These are phyloP conservation scores for Bombus sibiricus DNA, from an alignment of 1,140 invertebrate species.

Conservation along the genomic window DNA sequence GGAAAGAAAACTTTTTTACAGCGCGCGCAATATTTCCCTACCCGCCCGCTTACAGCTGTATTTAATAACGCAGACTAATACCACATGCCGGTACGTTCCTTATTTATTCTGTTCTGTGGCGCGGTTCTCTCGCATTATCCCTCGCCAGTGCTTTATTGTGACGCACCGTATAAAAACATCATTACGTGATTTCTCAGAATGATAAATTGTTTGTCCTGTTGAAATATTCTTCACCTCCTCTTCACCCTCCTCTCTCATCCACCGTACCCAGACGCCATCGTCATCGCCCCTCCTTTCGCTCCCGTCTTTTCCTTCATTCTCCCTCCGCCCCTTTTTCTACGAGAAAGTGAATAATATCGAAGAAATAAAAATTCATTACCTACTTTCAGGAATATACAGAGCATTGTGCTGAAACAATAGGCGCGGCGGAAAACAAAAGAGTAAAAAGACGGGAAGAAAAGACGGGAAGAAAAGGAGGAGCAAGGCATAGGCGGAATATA, in stretches of 20 bases:
- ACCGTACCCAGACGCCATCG: background rate
- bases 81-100: background rate
- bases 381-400: slow-evolving; percentile 24
- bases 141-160: slow-evolving; percentile 18
- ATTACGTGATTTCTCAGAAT: slow-evolving; percentile 51
- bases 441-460: background rate
- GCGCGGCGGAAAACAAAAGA: slow-evolving; percentile 8
- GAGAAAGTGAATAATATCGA: slow-evolving; percentile 30
- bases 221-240: background rate
- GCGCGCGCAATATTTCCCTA: background rate
- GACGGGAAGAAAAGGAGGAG: too few relatives aligned
- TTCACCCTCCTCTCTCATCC: background rate
- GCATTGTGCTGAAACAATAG: slow-evolving; percentile 48
- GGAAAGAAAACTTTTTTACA: background rate
- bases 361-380: slow-evolving; percentile 51
- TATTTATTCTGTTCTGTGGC: slow-evolving; percentile 27
- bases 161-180: slow-evolving; percentile 44
- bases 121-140: slow-evolving; percentile 4
- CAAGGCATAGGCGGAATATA: slow-evolving; percentile 6
- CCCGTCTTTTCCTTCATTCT: background rate
- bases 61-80: slow-evolving; percentile 36
- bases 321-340: background rate
- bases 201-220: slow-evolving; percentile 36
- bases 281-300: background rate
- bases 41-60: background rate